Evolutionary conservation across 1,140 invertebrate genomes (phyloP), one percentile per base, ranked within the genome.

Genomic region (Agraylea sexmaculata): DNA sequence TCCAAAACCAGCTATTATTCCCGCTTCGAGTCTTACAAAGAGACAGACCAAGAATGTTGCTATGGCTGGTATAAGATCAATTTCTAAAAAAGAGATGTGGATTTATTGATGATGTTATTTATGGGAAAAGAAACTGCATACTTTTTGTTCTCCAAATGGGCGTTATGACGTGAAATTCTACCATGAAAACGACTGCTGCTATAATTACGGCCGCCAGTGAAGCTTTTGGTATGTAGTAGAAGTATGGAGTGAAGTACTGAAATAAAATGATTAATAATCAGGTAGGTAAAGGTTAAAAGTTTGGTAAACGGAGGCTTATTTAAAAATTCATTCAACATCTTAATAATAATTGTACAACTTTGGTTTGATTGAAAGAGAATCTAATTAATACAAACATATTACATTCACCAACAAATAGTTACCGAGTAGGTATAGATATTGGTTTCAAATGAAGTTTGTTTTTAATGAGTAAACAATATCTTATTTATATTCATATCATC

Each of bases 131-230:
- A 68, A 5, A 61, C 73, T 73, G n/a, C n/a, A n/a, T 62, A 87
- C 84, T 86, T 62, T 87, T 88, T 12, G 83, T 80, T 46, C 70
- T 74, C 86, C 86, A 92, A 22, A 91, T 75, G 8, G 83, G 68
- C 10, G 66, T 62, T 42, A 89, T 76, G 13, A 79, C 74, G 36
- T 79, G 70, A 52, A 82, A 73, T 49, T 90, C 85, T 28, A 88
- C 78, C 83, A 88, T 87, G 55, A 83, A 85, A 8, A 87, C 71
- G 3, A 88, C 83, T 5, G 86, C 83, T 1, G 79, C 78, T 35
- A 88, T 87, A 45, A 88, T 87, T 15, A 88, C 80, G 1, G 82
- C 78, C 11, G 81, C 80, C 19, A 84, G 66, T 12, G 72, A 73
- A 46, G 78, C 69, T 68, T 86, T 72, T 47, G 78, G 75, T 49